These are phyloP conservation scores for Parazoanthus swiftii DNA, from an alignment of 92 coral and sea anemone species.

Conservation along the genomic window DNA sequence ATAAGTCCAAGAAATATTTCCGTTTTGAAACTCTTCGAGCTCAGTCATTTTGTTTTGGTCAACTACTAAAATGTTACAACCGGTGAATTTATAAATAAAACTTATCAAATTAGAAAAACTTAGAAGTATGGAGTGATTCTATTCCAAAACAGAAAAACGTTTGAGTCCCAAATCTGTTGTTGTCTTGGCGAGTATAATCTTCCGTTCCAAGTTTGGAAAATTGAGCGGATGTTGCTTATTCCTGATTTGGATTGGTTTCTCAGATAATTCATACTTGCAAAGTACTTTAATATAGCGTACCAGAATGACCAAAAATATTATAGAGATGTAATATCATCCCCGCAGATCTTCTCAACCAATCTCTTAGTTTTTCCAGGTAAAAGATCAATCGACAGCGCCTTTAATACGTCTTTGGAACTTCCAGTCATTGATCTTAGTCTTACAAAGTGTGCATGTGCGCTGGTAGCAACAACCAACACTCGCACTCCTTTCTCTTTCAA, in stretches of 20 bases:
- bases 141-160: too few species aligned
- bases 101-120: too few species aligned
- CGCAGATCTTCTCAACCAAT: conserved; percentile 53
- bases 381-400: conserved; percentile 43
- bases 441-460: conserved; percentile 22
- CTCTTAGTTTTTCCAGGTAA: conserved; percentile 43
- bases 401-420: conserved; percentile 47
- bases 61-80: too few species aligned
- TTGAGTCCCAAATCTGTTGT: too few species aligned
- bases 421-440: conserved; percentile 38
- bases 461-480: conserved; percentile 57
- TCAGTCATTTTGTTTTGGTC: too few species aligned
- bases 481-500: conserved; percentile 52
- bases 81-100: too few species aligned
- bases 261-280: not conserved
- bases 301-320: not conserved
- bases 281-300: not conserved
- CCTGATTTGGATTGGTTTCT: not conserved
- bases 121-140: too few species aligned
- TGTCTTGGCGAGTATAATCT: not conserved
- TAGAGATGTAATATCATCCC: conserved; percentile 11
- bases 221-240: not conserved
- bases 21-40: too few species aligned
- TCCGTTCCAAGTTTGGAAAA: too few species aligned
- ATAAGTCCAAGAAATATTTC: too few species aligned